Base-by-base conservation (phyloP, 2,888 invertebrate genomes). In the Drosophila yooni region DNA sequence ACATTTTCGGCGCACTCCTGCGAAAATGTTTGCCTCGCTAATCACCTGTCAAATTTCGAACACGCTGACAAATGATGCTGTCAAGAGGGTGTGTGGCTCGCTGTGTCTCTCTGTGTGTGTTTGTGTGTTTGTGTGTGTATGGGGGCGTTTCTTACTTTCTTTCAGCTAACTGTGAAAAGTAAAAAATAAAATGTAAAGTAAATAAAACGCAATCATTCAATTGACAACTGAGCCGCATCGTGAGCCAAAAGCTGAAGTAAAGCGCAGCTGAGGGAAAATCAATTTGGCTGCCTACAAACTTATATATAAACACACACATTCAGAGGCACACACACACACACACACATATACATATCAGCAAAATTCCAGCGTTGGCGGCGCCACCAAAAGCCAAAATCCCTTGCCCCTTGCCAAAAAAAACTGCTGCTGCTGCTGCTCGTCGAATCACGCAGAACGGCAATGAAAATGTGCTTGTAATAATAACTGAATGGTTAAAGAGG, bases 131-230 rank as follows among this genome's bases (percentile, higher is more conserved):
- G 25, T 25, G 48, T 4, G 25, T 15, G 25, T 13, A 40, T 10
- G n/a, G n/a, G 5, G 25, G 15, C 25, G 48, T 15, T 7, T 48
- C 46, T 10, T 27, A 29, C 18, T 11, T 51, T 11, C 29, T 11
- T 27, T 29, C 3, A 2, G 73, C 54, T 71, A 76, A 73, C 71
- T 70, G 70, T 58, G 74, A 64, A 58, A 71, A 38, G 70, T 67
- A 75, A 70, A 58, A 38, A 56, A 27, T 38, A 56, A 56, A 46
- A 46, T 25, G 80, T 65, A 82, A 79, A 73, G 82, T 84, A 90
- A 90, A 87, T 90, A 90, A 90, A 83, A 84, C 77, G 89, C 87
- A 76, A 83, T 81, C 91, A 90, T 90, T 87, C 84, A 90, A 90
- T 89, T 89, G 89, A 89, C 84, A 90, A 89, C 74, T 76, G 82